Conservation (phyloP, 1,140 invertebrate species). For the Andrena cerasifolii region DNA sequence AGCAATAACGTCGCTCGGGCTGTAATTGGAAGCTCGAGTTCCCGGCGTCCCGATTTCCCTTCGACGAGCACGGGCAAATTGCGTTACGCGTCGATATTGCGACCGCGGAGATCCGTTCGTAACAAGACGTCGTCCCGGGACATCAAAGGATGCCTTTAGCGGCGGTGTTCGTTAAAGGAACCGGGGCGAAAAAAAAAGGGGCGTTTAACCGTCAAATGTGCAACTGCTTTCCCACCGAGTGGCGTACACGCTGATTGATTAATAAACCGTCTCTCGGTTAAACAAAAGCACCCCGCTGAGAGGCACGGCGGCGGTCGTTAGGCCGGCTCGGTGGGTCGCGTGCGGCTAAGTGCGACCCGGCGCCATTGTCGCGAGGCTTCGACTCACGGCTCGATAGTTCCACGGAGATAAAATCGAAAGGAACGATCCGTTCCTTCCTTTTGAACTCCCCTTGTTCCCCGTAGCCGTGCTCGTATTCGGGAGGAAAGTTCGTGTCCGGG, state of each 20-base stretch:
- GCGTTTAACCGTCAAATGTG: constrained; percentile 49
- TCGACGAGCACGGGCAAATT: constrained; percentile 12
- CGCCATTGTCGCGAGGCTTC: constrained; percentile 34
- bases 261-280: constrained; percentile 58
- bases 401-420: constrained; percentile 37
- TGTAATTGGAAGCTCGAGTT: constrained; percentile 24
- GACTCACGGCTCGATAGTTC: constrained; percentile 39
- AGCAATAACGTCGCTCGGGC: not conserved
- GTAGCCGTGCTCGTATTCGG: not conserved
- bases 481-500: not conserved
- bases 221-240: constrained; percentile 18
- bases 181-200: not conserved
- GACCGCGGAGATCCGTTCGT: not conserved
- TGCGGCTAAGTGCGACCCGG: constrained; percentile 48
- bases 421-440: constrained; percentile 11
- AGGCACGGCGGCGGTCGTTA: constrained; percentile 28
- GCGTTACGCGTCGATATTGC: constrained; percentile 8
- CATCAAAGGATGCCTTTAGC: constrained; percentile 38
- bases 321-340: constrained; percentile 38
- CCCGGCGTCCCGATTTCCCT: constrained; percentile 1
- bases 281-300: constrained; percentile 60
- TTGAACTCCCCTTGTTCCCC: not conserved
- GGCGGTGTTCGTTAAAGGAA: too few relatives aligned
- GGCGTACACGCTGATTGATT: constrained; percentile 41
- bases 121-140: constrained; percentile 11